Conservation (phyloP, 2,113 vertebrate species). For the Sceloporus undulatus region DNA sequence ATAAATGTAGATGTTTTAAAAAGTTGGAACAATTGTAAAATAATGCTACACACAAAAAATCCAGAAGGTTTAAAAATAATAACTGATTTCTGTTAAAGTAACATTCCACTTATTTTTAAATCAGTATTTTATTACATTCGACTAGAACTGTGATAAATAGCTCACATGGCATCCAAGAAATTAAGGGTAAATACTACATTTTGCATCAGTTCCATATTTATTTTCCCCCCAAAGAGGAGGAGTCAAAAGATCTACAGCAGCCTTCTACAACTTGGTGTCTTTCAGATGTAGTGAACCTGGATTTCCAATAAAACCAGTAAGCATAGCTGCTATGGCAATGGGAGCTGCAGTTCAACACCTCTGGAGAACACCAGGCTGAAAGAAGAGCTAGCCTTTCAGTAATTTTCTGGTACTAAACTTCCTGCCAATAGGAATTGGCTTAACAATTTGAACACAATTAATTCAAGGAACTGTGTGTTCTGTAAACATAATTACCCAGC, state of each 20-base stretch:
- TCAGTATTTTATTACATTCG: slow-evolving; percentile 39
- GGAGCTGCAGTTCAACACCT: background rate
- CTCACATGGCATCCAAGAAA: slow-evolving; percentile 57
- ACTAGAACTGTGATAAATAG: slow-evolving; percentile 59
- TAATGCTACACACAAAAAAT: background rate
- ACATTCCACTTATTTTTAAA: slow-evolving; percentile 45
- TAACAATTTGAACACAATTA: slow-evolving; percentile 66
- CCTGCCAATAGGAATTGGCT: slow-evolving; percentile 61
- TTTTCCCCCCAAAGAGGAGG: slow-evolving; percentile 51
- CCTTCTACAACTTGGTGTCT: no score
- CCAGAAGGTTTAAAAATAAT: slow-evolving; percentile 51
- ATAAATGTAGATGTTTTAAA: slow-evolving; percentile 24
- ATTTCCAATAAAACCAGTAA: background rate
- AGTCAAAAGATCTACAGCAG: slow-evolving; percentile 36
- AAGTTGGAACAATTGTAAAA: background rate
- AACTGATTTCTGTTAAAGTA: slow-evolving; percentile 63
- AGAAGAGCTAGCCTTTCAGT: slow-evolving; percentile 39
- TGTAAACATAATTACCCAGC: slow-evolving; percentile 70
- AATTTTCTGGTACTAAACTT: slow-evolving; percentile 67
- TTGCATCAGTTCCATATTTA: slow-evolving; percentile 42
- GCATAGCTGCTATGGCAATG: background rate
- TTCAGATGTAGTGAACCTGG: no score
- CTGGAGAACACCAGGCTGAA: background rate
- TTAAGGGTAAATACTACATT: slow-evolving; percentile 36
- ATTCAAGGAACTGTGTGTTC: slow-evolving; percentile 62